Base-by-base conservation (phyloP, 2,888 invertebrate species). In the Eristalis pertinax region DNA sequence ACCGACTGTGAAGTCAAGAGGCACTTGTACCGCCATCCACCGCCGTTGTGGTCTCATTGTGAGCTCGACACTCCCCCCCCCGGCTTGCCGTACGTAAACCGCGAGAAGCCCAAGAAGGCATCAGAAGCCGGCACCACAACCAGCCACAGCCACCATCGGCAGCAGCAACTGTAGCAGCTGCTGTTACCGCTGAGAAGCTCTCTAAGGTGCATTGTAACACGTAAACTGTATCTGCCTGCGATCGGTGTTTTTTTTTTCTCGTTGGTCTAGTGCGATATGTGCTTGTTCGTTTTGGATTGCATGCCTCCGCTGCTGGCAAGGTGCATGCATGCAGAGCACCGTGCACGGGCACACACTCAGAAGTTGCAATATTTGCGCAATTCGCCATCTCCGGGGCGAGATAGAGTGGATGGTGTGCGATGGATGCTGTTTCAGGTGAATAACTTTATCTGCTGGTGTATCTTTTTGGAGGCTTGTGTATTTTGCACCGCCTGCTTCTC, bases 141-240 rank as follows among this genome's bases (percentile, higher is more conserved):
- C 38, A 4, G 7, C 50, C 2, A n/a, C n/a, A 50, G 2, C 19
- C 50, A 8, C 50, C 2, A 50, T 7, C 50, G 7, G n/a, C 43
- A 43, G 43, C 19, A 5, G 50, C 43, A 43, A n/a, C 43, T 15
- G 43, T 19, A 50, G n/a, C 50, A 50, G 50, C 50, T 50, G 50
- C 50, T 19, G 50, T 50, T 50, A 7, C 5, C 19, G 50, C 50
- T 70, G 29, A 79, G 70, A 80, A 85, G 76, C 76, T 80, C 80
- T 84, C 76, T 38, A 73, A 77, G 81, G 77, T 81, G 85, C 81
- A 85, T 81, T 81, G 58, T 85, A 85, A 81, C 85, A 85, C 85
- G 81, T 85, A 85, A 81, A 85, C 64, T 81, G 85, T 85, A 77
- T 85, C 77, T 85, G 24, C 69, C 65, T 65, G 72, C 69, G 73